phyloP scores from a whole-genome alignment of 2,113 vertebrate species.

The Salminus brasiliensis region DNA sequence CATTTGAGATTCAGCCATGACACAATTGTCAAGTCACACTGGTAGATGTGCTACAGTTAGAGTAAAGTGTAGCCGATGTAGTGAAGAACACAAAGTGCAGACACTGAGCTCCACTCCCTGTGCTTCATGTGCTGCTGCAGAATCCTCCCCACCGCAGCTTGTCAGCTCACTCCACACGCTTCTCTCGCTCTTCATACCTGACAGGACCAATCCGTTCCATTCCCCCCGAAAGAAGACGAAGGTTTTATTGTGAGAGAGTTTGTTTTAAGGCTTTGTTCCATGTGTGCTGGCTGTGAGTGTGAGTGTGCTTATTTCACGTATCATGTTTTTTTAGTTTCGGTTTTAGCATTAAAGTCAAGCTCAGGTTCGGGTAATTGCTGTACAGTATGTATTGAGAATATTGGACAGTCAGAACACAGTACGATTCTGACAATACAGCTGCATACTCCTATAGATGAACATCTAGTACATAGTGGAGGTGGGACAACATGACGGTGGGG shows the following conservation, averaged over 20 bases:
- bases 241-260: background rate
- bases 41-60: background rate
- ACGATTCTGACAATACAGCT: no score
- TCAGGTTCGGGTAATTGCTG: no score
- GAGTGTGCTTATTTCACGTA: no score
- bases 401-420: no score
- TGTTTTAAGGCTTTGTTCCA: background rate
- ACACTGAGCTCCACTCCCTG: slow-evolving; percentile 10
- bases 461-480: no score
- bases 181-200: background rate
- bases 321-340: no score
- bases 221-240: no score
- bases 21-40: background rate
- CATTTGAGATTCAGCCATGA: background rate
- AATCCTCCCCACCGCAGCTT: background rate
- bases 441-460: no score
- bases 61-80: background rate
- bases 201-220: background rate
- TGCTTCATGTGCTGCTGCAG: background rate
- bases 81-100: slow-evolving; percentile 27
- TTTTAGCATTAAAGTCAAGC: no score
- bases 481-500: no score
- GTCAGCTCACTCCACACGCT: background rate
- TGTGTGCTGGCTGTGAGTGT: no score
- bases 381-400: no score